These are phyloP conservation scores for Poeciliopsis paucimaculata DNA, from an alignment of 2,797 vertebrate genomes.

Conservation along the genomic window DNA sequence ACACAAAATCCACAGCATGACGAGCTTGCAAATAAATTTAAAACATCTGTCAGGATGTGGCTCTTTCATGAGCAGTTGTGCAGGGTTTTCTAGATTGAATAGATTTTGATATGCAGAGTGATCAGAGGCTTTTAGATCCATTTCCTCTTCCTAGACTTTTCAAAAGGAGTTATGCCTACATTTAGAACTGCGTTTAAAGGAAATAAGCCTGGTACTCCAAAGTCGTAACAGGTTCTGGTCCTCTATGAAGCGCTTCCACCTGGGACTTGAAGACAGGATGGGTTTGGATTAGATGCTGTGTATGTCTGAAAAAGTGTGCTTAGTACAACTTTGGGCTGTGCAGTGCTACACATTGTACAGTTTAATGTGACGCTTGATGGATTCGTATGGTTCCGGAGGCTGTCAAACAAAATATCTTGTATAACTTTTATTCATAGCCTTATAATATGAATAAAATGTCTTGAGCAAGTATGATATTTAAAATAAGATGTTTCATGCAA, in stretches of 20 bases:
- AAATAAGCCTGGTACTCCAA: background rate
- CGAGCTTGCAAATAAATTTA: background rate
- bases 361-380: background rate
- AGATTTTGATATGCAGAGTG: background rate
- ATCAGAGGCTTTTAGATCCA: background rate
- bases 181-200: background rate
- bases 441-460: background rate
- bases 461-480: background rate
- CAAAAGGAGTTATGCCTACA: background rate
- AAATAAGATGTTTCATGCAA: background rate
- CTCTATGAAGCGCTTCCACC: background rate
- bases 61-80: background rate
- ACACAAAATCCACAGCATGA: background rate
- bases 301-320: background rate
- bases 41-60: background rate
- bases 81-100: background rate
- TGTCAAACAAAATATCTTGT: background rate
- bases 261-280: background rate
- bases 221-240: background rate
- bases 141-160: background rate
- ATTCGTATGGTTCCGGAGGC: background rate
- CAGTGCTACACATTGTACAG: background rate
- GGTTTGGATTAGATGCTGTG: background rate
- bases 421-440: background rate
- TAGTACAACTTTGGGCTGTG: background rate